Evolutionary conservation across 2,797 vertebrate species (phyloP), one percentile per base, ranked within the genome.

Genomic region (Sternotherus odoratus): DNA sequence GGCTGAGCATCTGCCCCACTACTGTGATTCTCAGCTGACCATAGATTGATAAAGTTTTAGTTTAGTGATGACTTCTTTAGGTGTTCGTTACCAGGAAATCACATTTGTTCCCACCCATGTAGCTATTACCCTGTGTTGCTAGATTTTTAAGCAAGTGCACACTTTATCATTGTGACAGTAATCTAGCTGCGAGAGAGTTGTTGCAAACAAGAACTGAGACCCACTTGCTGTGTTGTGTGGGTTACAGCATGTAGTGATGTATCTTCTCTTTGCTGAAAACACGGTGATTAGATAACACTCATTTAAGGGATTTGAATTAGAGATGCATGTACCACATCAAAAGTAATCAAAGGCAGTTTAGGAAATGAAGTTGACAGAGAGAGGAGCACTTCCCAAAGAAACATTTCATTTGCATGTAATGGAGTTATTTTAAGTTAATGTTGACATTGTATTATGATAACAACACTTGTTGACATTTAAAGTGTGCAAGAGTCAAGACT

Each of bases 341-440:
- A 56, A 88, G 80, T 82, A 96, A 96, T 93, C 96, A 93, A 92
- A 95, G 87, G 85, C 60, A 92, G 87, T 95, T 96, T 90, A 93
- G 80, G 86, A 91, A 96, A 96, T 85, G 78, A 96, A 91, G 91
- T 86, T 95, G 92, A 96, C 77, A 72, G n/a, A 86, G 84, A 88
- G 90, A 2, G 36, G 83, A 92, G 91, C 15, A 5, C 79, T 86
- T 93, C 95, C 79, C 75, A 92, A 94, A 95, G 78, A 96, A 96
- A 91, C 66, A 48, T 91, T 95, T 88, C 26, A 82, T 92, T 87
- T 94, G 57, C 83, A 89, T 86, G 72, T 78, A 92, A 95, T 66
- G 30, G 85, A 77, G 66, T 12, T 89, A 94, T 94, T 97, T 95
- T 92, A 87, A 94, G 91, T 93, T 92, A 81, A 95, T 96, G 94